A percentile compares a stretch with the other conserved stretches of the same genome.
Conservation (phyloP, 2,797 vertebrate species). For the Microctenopoma steveboyesi region DNA sequence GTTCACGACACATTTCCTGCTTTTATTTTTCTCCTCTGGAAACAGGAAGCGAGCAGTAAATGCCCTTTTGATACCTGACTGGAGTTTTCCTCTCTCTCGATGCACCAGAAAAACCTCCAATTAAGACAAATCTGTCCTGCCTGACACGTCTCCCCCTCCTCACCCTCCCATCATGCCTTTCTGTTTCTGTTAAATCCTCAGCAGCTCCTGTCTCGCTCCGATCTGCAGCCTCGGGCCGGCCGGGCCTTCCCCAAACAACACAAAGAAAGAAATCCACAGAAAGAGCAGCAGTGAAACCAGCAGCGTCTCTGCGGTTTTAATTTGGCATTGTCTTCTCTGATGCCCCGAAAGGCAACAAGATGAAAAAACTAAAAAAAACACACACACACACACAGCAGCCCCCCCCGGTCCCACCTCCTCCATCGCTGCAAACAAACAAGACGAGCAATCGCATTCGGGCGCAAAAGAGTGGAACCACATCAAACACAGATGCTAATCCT, state of each 20-base stretch:
- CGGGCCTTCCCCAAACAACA: slow-evolving; percentile 47
- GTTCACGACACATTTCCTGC: slow-evolving; percentile 41
- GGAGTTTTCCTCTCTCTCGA: slow-evolving; percentile 32
- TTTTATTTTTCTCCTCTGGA: slow-evolving; percentile 51
- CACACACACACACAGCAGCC: slow-evolving; percentile 28
- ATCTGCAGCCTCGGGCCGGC: slow-evolving; percentile 45
- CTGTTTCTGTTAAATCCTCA: slow-evolving; percentile 54
- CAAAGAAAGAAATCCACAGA: slow-evolving; percentile 41
- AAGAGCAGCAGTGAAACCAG: slow-evolving; percentile 29
- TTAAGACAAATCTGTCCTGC: slow-evolving; percentile 61
- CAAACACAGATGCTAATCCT: slow-evolving; percentile 83
- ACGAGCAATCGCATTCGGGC: slow-evolving; percentile 71
- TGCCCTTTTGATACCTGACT: slow-evolving; percentile 65
- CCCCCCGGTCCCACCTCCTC: slow-evolving; percentile 35
- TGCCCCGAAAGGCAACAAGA: slow-evolving; percentile 54
- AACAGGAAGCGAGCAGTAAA: slow-evolving; percentile 62
- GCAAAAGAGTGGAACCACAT: slow-evolving; percentile 81
- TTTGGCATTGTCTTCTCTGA: slow-evolving; percentile 70
- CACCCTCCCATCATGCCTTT: slow-evolving; percentile 64
- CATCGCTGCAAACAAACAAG: slow-evolving; percentile 65
- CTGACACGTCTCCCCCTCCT: slow-evolving; percentile 13
- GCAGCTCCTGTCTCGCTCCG: slow-evolving; percentile 47
- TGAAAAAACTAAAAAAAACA: slow-evolving; percentile 38
- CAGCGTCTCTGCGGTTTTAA: slow-evolving; percentile 68
- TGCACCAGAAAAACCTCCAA: slow-evolving; percentile 62